phyloP scores from a whole-genome alignment of 2,888 invertebrate genomes.

The Steinernema hermaphroditum region DNA sequence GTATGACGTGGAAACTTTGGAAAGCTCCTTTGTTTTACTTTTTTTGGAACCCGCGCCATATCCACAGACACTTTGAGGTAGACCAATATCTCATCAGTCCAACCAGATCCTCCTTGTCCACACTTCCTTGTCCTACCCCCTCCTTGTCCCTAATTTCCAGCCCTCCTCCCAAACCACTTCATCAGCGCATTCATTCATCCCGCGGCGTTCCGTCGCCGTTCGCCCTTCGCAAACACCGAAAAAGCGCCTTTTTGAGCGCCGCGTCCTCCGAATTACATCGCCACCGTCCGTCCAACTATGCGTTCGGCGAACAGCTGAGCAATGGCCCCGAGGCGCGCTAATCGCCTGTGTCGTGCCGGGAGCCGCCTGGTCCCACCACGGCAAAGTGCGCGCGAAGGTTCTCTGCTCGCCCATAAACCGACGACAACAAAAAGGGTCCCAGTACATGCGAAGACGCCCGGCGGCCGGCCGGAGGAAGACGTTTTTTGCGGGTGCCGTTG shows the following conservation, averaged over 20 bases:
- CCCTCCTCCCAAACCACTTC: too few relatives aligned
- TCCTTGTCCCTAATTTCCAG: background rate
- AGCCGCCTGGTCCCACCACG: slow-evolving; percentile 24
- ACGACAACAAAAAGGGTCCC: background rate
- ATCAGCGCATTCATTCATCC: too few relatives aligned
- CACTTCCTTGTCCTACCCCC: background rate
- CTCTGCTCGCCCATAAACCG: slow-evolving; percentile 21
- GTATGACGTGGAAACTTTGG: too few relatives aligned
- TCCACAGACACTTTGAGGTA: too few relatives aligned
- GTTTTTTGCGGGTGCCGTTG: slow-evolving; percentile 20
- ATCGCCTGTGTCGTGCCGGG: background rate
- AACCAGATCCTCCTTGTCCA: background rate
- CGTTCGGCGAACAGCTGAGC: background rate
- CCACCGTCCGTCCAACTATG: too few relatives aligned
- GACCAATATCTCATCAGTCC: too few relatives aligned
- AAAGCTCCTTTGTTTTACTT: too few relatives aligned
- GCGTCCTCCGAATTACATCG: too few relatives aligned
- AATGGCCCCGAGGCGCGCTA: background rate
- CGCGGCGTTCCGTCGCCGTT: too few relatives aligned
- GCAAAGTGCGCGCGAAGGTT: slow-evolving; percentile 22
- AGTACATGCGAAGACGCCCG: background rate
- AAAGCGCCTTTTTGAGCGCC: too few relatives aligned
- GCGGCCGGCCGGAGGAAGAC: slow-evolving; percentile 1
- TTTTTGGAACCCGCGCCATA: too few relatives aligned
- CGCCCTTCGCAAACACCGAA: too few relatives aligned